Evolutionary conservation across 2,888 invertebrate species (phyloP), one percentile per base, ranked within the genome.

Genomic region (Microplitis deprimator): DNA sequence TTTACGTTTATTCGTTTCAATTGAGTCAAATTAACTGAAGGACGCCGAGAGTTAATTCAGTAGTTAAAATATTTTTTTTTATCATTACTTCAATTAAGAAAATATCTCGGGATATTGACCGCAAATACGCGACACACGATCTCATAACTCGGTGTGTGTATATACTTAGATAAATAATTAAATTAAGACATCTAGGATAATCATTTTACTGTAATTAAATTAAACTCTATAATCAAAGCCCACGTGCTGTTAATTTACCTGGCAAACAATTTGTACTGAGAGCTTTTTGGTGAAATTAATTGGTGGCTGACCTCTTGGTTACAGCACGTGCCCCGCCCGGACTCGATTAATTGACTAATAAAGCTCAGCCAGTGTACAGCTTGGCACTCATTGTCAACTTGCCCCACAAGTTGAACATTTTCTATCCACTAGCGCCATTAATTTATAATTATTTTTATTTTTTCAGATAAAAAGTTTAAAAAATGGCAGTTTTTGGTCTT

Each of bases 401-500:
- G 29, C 3, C 29, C 4, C 20, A 20, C 1, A 20, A 20, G 29
- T 29, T 29, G 3, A 29, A 29, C 4, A 29, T 3, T 29, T 29
- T 29, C 3, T 4, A 4, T 29, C 29, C 29, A 29, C 29, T 29
- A 2, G 0, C 29, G 29, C 29, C 29, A 3, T 29, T 29, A 29
- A 3, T 29, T 29, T 29, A 4, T 29, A 29, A 29, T 29, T 29
- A 81, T 50, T 79, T 81, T 77, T 77, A 64, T 59, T 81, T 75
- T 83, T 82, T 6, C 83, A 85, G 85, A 72, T 82, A 16, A 77
- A 84, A 79, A 29, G 29, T 29, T 29, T 0, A 0, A 80, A 88
- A 89, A 87, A 96, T 96, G 96, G 94, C 95, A 87, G 93, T 96
- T 82, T 94, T 95, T 88, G 96, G 95, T 81, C 92, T 97, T 93